Evolutionary conservation across 2,888 invertebrate species (phyloP).

Genomic region (Linnaemya tessellans): DNA sequence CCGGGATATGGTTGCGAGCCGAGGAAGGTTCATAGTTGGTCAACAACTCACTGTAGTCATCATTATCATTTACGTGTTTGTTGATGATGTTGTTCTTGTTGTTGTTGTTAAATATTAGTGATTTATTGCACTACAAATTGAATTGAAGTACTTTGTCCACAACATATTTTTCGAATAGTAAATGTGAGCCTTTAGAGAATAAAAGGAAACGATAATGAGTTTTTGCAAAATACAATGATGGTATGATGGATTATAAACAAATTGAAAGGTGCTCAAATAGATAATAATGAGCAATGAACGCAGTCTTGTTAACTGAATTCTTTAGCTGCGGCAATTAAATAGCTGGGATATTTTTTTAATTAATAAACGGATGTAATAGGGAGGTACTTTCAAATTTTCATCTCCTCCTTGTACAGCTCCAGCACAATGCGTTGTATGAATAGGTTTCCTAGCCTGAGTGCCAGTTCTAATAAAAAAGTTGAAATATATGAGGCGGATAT

Average conservation of each 20-base stretch:
- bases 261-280: conserved; percentile 6
- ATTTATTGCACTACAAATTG: conserved; percentile 72
- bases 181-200: conserved; percentile 5
- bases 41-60: conserved; percentile 38
- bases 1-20: conserved; percentile 55
- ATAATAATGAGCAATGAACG: background rate
- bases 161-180: background rate
- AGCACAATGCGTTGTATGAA: too few species aligned
- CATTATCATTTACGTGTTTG: conserved; percentile 40
- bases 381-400: too few species aligned
- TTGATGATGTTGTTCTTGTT: conserved; percentile 38
- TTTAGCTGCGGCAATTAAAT: background rate
- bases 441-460: too few species aligned
- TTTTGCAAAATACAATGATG: conserved; percentile 18
- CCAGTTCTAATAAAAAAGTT: too few species aligned
- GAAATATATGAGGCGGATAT: too few species aligned
- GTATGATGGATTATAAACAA: conserved; percentile 46
- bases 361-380: too few species aligned
- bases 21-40: conserved; percentile 49
- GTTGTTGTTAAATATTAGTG: conserved; percentile 61
- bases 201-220: conserved; percentile 49
- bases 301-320: background rate
- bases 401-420: too few species aligned
- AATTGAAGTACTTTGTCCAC: conserved; percentile 65
- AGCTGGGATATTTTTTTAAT: background rate